phyloP scores from a whole-genome alignment of 2,797 vertebrate genomes.

The Sebastes steindachneri region DNA sequence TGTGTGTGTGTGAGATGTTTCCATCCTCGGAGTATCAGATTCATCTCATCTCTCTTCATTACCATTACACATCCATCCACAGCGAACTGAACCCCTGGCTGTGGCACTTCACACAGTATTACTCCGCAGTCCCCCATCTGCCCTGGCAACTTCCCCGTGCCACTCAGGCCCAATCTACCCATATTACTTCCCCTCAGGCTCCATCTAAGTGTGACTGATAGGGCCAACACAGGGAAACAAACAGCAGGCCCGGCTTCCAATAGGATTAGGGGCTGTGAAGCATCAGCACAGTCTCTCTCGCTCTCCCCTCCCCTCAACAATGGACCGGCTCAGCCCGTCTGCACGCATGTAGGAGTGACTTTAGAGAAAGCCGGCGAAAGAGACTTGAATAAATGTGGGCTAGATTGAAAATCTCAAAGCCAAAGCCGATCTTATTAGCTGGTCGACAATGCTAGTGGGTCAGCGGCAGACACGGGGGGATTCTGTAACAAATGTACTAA shows the following conservation, averaged over 20 bases:
- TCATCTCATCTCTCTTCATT: conserved; percentile 77
- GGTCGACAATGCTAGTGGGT: conserved; percentile 33
- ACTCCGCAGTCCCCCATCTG: conserved; percentile 55
- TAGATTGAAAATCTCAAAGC: conserved; percentile 36
- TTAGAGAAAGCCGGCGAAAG: conserved; percentile 25
- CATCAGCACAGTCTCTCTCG: conserved; percentile 45
- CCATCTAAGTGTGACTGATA: conserved; percentile 75
- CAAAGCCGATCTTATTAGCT: conserved; percentile 43
- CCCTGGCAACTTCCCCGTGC: conserved; percentile 62
- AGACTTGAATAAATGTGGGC: conserved; percentile 32
- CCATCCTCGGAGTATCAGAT: conserved; percentile 57
- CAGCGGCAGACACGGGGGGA: conserved; percentile 7
- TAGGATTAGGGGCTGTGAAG: conserved; percentile 72
- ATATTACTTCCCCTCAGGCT: conserved; percentile 67
- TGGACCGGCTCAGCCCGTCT: conserved; percentile 24
- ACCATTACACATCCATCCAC: conserved; percentile 61
- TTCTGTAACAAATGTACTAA: conserved; percentile 22
- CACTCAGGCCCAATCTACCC: conserved; percentile 69
- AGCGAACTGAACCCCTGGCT: conserved; percentile 58
- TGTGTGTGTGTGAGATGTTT: conserved; percentile 26
- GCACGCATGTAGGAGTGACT: conserved; percentile 52
- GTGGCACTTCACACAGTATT: conserved; percentile 53
- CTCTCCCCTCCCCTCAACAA: conserved; percentile 34
- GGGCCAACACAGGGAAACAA: conserved; percentile 69
- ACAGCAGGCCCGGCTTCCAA: conserved; percentile 70